Base-by-base conservation (phyloP, 2,113 vertebrate genomes). In the Dinomys branickii region DNA sequence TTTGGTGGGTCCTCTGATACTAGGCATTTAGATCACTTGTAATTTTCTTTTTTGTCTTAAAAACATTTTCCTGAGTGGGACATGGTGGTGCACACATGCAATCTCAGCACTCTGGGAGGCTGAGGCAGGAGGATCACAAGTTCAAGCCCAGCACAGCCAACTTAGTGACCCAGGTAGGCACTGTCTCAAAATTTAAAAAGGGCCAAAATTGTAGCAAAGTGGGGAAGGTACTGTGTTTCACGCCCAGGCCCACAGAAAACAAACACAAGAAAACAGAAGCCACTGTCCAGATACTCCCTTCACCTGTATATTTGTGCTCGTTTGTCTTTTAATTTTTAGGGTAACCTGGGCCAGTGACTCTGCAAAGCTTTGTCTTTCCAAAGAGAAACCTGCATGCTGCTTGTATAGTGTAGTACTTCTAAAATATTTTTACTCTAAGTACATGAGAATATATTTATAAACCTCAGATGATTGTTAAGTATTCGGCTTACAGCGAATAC, bases 391-490 rank as follows among this genome's bases (percentile, higher is more conserved):
- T 52, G 3, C 26, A 73, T 26, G 24, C 12, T 50, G 22, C 28
- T 91, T 88, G 17, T 13, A 26, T 20, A 26, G 22, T 59, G 5
- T 44, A 59, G 38, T 54, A 30, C 24, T 58, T 86, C 94, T 81
- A 69, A 67, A 56, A 38, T 83, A 97, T 30, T 94, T 92, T 85
- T 94, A 47, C 59, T 96, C 85, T 78, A 75, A 69, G 20, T 81
- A 9, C 54, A 87, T 84, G 83, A 91, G 33, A 63, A 38, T 90
- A 52, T 58, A 87, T 71, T 95, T 30, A 65, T 67, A 88, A 56
- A 81, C 67, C 85, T 82, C 41, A 92, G 90, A 61, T 56, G 28
- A 81, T 47, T 81, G 90, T 50, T 50, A 50, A 50, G 47, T 50
- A 50, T 50, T 50, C 47, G 47, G 47, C 47, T 50, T 50, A 50